Conservation (phyloP, 2,797 vertebrate genomes). For the Liasis olivaceus region DNA sequence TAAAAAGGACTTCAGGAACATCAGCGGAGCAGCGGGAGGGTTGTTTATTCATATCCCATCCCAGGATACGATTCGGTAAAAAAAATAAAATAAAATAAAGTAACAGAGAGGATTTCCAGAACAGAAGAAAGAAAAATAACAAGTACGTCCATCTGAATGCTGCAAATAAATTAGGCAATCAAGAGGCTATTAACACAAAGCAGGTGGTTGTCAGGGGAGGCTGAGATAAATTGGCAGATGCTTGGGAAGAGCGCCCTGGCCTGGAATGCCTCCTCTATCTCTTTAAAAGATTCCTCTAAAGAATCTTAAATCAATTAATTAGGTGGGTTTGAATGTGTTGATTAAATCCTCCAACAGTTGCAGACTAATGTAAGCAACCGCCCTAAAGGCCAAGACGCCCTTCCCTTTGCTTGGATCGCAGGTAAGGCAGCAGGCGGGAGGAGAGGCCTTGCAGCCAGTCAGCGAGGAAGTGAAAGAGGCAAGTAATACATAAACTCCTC, state of each 20-base stretch:
- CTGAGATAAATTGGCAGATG: background rate
- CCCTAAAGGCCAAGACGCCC: background rate
- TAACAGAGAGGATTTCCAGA: background rate
- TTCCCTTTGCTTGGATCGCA: background rate
- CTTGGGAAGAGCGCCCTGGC: background rate
- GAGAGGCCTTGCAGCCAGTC: background rate
- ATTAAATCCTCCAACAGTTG: background rate
- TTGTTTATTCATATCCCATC: slow-evolving; percentile 63
- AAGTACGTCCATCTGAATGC: slow-evolving; percentile 52
- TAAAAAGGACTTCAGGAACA: background rate
- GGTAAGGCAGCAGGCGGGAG: background rate
- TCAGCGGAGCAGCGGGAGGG: slow-evolving; percentile 8
- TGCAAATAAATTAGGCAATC: slow-evolving; percentile 64
- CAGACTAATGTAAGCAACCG: too few relatives aligned
- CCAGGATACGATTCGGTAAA: slow-evolving; percentile 58
- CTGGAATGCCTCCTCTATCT: background rate
- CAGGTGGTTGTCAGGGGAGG: background rate
- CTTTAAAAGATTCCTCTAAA: background rate
- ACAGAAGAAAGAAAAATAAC: slow-evolving; percentile 34
- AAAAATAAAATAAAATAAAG: background rate
- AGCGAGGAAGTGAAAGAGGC: background rate
- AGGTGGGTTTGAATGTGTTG: background rate
- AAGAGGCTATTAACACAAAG: slow-evolving; percentile 64
- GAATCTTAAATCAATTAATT: background rate
- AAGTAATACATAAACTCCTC: too few relatives aligned